Evolutionary conservation across 2,888 invertebrate genomes (phyloP), one percentile per base, ranked within the genome.

Genomic region (Auanema sp.): DNA sequence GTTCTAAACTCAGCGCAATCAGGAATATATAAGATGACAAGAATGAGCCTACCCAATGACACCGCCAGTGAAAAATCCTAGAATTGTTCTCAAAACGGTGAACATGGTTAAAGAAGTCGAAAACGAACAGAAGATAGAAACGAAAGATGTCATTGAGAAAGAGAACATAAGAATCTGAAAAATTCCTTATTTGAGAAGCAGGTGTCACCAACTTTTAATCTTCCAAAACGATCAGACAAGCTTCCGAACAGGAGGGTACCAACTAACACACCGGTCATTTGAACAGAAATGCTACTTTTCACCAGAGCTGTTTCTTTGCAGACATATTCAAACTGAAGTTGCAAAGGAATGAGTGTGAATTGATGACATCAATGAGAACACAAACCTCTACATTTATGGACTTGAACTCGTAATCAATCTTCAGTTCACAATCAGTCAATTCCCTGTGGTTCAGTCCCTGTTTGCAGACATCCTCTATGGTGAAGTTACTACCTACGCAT

Each of bases 61-160:
- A 14, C 81, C 81, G 1, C 79, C 81, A 54, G 78, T 81, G 65
- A 81, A 82, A 25, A 77, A 54, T 0, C 75, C 75, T n/a, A 79
- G 71, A 14, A 78, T 42, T 1, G 77, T 71, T 11, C 82, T 73
- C 23, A 72, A 55, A 24, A 77, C 57, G 0, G 82, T 81, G 55
- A 81, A 83, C 50, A 60, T 61, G 3, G 75, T 14, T 10, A 78
- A 64, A 44, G 68, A 57, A 24, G 53, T 43, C 14, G 78, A 61
- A 59, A 68, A 72, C 4, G 66, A 65, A 18, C 53, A 55, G 44
- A 62, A 16, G 8, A 66, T 49, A 12, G 60, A 63, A 11, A 68
- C 55, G 1, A 53, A 16, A 2, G 68, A 68, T 1, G 64, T 65
- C 60, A 69, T 65, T 42, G 65, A 57, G 25, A 69, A 65, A 23